Conservation (phyloP, 2,797 vertebrate genomes). For the Pelobates cultripes region DNA sequence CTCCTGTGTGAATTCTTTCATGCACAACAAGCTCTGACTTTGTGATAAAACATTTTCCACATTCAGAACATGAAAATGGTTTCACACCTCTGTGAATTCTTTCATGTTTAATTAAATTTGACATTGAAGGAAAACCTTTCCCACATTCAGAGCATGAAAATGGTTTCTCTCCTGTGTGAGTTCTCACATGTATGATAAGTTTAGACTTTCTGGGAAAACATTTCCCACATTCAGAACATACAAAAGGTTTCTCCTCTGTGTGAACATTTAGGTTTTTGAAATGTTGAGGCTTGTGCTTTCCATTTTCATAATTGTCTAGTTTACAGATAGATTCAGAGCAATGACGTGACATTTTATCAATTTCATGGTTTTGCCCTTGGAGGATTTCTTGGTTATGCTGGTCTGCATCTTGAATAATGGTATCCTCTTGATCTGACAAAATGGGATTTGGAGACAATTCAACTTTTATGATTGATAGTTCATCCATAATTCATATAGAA, state of each 20-base stretch:
- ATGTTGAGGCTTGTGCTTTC: neutral
- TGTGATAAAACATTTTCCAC: constrained; percentile 58
- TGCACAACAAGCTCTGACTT: constrained; percentile 57
- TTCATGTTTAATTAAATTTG: constrained; percentile 1
- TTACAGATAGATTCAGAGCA: too few relatives aligned
- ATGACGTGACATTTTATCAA: too few relatives aligned
- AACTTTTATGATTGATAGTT: too few relatives aligned
- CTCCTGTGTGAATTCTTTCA: constrained; percentile 28
- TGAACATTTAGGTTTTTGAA: neutral
- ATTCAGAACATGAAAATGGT: constrained; percentile 24
- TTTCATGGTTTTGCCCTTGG: too few relatives aligned
- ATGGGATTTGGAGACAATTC: too few relatives aligned
- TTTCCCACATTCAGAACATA: constrained; percentile 16
- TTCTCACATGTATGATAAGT: neutral
- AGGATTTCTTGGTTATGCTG: too few relatives aligned
- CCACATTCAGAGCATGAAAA: constrained; percentile 16
- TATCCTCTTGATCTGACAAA: too few relatives aligned
- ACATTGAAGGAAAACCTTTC: neutral
- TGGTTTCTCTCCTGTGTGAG: constrained; percentile 17
- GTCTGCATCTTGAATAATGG: too few relatives aligned
- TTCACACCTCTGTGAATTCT: constrained; percentile 10
- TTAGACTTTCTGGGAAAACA: neutral
- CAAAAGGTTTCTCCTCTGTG: constrained; percentile 1
- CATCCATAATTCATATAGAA: too few relatives aligned
- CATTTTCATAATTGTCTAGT: neutral